Conservation (phyloP, 2,113 vertebrate genomes). For the Bufo bufo region DNA sequence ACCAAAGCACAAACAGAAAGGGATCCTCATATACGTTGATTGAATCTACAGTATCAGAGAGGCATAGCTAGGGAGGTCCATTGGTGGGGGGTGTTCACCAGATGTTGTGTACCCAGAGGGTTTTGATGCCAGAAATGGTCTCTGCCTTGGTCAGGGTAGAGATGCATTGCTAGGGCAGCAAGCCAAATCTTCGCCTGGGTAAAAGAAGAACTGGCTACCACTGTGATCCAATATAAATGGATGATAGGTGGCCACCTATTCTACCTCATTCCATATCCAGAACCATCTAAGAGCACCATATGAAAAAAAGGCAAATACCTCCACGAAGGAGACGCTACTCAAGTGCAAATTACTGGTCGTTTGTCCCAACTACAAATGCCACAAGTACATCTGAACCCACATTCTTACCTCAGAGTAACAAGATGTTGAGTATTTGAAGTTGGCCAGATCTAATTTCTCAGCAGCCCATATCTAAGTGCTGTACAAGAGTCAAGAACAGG, state of each 20-base stretch:
- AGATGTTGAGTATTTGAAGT: neutral
- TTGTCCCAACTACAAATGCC: neutral
- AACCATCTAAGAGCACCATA: constrained; percentile 43
- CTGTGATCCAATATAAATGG: neutral
- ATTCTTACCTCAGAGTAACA: neutral
- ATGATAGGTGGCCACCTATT: neutral
- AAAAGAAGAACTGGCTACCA: neutral
- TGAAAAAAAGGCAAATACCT: constrained; percentile 32
- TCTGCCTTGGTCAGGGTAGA: neutral
- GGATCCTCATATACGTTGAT: neutral
- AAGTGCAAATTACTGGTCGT: neutral
- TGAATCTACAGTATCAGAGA: neutral
- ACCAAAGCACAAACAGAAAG: neutral
- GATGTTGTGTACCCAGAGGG: neutral
- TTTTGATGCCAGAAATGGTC: neutral
- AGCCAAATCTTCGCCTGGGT: neutral
- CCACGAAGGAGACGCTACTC: neutral
- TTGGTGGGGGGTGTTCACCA: neutral
- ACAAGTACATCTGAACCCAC: neutral
- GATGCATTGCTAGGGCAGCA: neutral
- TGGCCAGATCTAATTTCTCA: neutral
- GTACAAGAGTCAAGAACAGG: neutral
- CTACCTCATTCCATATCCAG: neutral
- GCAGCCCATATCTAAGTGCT: neutral
- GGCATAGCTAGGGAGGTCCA: neutral